These are phyloP conservation scores for Teinopalpus imperialis DNA, from an alignment of 2,888 invertebrate genomes.

Conservation along the genomic window DNA sequence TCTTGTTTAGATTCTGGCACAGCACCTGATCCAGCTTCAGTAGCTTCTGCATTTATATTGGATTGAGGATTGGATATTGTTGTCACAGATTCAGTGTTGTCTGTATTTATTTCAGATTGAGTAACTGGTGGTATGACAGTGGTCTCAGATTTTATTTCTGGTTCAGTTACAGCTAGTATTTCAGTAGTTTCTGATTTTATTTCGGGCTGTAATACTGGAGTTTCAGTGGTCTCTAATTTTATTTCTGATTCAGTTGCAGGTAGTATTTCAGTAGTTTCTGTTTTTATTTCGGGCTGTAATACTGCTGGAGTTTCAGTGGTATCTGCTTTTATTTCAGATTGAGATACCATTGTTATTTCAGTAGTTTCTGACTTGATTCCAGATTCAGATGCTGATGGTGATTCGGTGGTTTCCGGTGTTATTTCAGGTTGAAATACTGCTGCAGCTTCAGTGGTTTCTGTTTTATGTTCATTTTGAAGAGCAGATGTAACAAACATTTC, in stretches of 20 bases:
- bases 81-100: no score
- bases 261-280: conserved; percentile 1
- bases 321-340: background rate
- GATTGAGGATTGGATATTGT: no score
- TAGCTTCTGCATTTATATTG: no score
- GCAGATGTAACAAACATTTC: conserved; percentile 21
- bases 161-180: no score
- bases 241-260: no score
- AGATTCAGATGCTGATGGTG: background rate
- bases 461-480: conserved; percentile 17
- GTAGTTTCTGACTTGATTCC: background rate
- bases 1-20: background rate
- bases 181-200: no score
- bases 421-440: conserved; percentile 5
- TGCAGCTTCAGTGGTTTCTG: conserved; percentile 19
- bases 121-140: no score
- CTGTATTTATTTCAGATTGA: no score
- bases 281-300: background rate
- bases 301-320: conserved; percentile 7
- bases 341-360: background rate
- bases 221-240: no score
- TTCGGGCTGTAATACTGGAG: no score
- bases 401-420: conserved; percentile 1
- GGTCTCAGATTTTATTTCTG: no score
- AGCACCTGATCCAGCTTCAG: conserved; percentile 3